Evolutionary conservation across 2,888 invertebrate genomes (phyloP).

Genomic region (Portevinia maculata): DNA sequence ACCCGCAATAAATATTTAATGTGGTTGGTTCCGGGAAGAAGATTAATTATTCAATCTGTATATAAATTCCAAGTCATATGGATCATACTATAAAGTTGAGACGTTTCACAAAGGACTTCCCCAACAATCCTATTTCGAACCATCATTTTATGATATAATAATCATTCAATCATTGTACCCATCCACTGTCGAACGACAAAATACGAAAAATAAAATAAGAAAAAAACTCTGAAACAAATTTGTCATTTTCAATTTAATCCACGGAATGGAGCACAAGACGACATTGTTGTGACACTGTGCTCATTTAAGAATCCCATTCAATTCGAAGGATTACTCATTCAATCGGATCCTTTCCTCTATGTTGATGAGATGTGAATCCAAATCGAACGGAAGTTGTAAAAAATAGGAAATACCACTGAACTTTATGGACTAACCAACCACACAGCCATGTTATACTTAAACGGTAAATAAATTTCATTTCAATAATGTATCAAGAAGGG

Average conservation of each 20-base stretch:
- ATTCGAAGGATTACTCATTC: conserved; percentile 39
- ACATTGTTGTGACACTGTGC: conserved; percentile 23
- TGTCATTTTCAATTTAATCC: conserved; percentile 51
- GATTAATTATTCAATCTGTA: too few species aligned
- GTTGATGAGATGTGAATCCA: conserved; percentile 26
- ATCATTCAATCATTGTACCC: conserved; percentile 40
- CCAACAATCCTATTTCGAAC: background rate
- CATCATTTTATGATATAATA: conserved; percentile 41
- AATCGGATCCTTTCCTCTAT: conserved; percentile 2
- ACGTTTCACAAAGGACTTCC: background rate
- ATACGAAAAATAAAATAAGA: background rate
- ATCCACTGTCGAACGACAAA: background rate
- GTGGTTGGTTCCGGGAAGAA: too few species aligned
- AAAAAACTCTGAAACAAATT: conserved; percentile 36
- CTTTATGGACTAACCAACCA: background rate
- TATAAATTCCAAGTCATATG: too few species aligned
- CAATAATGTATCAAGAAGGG: conserved; percentile 43
- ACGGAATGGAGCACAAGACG: conserved; percentile 19
- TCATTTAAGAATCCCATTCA: conserved; percentile 43
- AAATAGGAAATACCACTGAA: background rate
- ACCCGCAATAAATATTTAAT: too few species aligned
- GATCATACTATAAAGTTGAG: too few species aligned
- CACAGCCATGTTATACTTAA: background rate
- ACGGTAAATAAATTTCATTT: conserved; percentile 41
- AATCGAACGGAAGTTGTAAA: conserved; percentile 29